These are phyloP conservation scores for Drosophila rhopaloa DNA, from an alignment of 1,140 invertebrate species.

Conservation along the genomic window DNA sequence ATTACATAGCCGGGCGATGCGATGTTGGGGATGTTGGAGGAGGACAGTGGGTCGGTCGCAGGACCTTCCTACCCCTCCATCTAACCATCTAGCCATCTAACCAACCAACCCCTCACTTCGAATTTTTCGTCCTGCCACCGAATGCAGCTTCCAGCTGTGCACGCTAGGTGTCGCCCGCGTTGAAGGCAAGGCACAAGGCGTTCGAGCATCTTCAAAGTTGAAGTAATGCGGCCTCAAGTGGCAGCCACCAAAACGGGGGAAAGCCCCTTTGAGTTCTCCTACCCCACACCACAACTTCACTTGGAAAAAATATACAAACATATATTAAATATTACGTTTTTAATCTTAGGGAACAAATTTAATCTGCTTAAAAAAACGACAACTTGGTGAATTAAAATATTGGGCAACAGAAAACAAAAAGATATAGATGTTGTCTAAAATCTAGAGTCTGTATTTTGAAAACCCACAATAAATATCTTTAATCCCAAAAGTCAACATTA, in stretches of 20 bases:
- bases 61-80: background rate
- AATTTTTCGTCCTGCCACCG: slow-evolving; percentile 17
- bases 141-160: slow-evolving; percentile 71
- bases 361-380: too few species aligned
- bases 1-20: slow-evolving; percentile 51
- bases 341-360: too few species aligned
- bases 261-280: slow-evolving; percentile 13
- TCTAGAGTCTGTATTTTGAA: too few species aligned
- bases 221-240: slow-evolving; percentile 81
- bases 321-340: too few species aligned
- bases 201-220: slow-evolving; percentile 80
- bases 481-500: too few species aligned
- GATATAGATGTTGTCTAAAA: too few species aligned
- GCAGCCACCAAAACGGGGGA: slow-evolving; percentile 50
- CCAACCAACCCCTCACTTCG: background rate
- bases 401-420: too few species aligned
- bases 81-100: too few species aligned
- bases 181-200: slow-evolving; percentile 34
- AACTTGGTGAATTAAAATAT: too few species aligned
- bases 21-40: slow-evolving; percentile 17
- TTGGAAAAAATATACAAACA: background rate
- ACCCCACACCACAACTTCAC: background rate
- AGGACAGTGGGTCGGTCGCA: slow-evolving; percentile 45
- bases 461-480: too few species aligned
- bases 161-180: slow-evolving; percentile 75